Evolutionary conservation across 1,140 invertebrate genomes (phyloP), one percentile per base, ranked within the genome.

Genomic region (Andrena cerasifolii): DNA sequence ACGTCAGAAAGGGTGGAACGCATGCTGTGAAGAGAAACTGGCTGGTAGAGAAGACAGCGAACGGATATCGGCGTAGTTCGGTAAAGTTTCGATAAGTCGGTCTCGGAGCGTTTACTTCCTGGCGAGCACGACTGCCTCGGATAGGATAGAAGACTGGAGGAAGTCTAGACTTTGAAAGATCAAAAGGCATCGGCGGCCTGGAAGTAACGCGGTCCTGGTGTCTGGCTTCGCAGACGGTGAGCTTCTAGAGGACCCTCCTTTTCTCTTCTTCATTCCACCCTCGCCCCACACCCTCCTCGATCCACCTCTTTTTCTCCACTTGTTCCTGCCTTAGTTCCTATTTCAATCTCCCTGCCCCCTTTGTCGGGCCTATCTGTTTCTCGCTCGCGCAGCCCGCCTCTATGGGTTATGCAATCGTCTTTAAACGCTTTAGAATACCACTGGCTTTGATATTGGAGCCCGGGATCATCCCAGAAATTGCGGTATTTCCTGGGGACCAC

Each of bases 81-180:
- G 81, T 81, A 85, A 89, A 89, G 87, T 89, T 89, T 87, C 87
- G 86, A 89, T 87, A 87, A 89, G 87, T 89, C 85, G 84, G 80
- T 79, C 75, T 68, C 61, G 79, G 67, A 86, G 82, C 86, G 86
- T 87, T 87, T 87, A 86, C 86, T 87, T 87, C 81, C 77, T 87
- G 78, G 79, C 72, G 81, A 84, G 80, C 76, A 71, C 65, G 78
- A 88, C 72, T 75, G 70, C 63, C 70, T 53, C 49, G 81, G 75
- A 67, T 84, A 78, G 78, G 74, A 80, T 79, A 77, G 76, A 79
- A 82, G 77, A 78, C 79, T 82, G 68, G 76, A 86, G 82, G 74
- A 83, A 88, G 88, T 89, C 86, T 88, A 88, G 88, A 89, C 87
- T 85, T 79, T 82, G 80, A 78, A 82, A 88, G 88, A 89, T 89